These are phyloP conservation scores for Hymenochirus boettgeri DNA, from an alignment of 2,113 vertebrate genomes.

Conservation along the genomic window DNA sequence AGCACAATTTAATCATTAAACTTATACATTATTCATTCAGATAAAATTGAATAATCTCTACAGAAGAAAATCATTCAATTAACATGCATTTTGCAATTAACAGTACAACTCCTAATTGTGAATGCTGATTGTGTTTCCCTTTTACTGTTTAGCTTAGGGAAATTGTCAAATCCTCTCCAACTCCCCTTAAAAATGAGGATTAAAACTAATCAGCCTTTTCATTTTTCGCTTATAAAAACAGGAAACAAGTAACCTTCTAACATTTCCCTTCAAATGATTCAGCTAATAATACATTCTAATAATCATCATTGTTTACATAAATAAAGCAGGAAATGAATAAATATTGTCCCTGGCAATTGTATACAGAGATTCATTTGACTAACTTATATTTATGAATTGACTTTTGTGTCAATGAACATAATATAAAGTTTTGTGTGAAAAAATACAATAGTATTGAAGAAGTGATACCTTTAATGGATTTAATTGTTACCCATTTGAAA, in stretches of 20 bases:
- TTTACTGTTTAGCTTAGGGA: conserved; percentile 14
- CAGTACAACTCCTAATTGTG: conserved; percentile 4
- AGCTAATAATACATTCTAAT: not conserved
- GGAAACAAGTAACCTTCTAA: not conserved
- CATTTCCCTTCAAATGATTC: conserved; percentile 1
- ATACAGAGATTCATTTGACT: too few species aligned
- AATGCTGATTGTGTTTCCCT: conserved; percentile 7
- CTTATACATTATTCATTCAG: conserved; percentile 35
- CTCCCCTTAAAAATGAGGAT: not conserved
- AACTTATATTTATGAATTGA: too few species aligned
- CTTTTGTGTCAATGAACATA: too few species aligned
- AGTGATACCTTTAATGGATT: too few species aligned
- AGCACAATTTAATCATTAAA: conserved; percentile 34
- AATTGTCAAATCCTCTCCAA: not conserved
- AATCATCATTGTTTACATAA: not conserved
- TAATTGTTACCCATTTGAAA: too few species aligned
- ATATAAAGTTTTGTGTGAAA: too few species aligned
- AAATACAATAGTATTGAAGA: too few species aligned
- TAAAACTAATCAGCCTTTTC: not conserved
- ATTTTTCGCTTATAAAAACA: not conserved
- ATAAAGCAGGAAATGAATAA: too few species aligned
- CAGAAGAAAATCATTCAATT: conserved; percentile 38
- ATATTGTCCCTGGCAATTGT: too few species aligned
- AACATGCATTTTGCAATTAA: conserved; percentile 35
- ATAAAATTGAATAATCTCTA: conserved; percentile 34